phyloP scores from a whole-genome alignment of 2,797 vertebrate species.

The Phalanger gymnotis region DNA sequence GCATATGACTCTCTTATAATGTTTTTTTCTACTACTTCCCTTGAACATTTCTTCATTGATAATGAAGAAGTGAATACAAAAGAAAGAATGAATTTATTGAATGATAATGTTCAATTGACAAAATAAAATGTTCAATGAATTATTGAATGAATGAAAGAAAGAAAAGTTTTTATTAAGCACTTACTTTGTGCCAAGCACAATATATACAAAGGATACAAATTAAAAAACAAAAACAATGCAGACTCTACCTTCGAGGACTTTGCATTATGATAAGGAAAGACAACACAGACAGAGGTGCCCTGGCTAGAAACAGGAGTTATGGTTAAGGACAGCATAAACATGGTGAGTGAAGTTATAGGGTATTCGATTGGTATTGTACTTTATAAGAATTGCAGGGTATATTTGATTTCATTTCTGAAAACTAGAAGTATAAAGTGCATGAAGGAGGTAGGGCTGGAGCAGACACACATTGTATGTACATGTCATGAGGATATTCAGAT shows the following conservation, averaged over 20 bases:
- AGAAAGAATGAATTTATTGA: neutral
- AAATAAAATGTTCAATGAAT: neutral
- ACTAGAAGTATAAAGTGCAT: neutral
- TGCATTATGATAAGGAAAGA: neutral
- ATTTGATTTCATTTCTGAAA: neutral
- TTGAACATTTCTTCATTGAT: neutral
- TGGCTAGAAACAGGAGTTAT: neutral
- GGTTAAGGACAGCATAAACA: neutral
- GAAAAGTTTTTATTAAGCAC: too few species aligned
- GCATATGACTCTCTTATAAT: neutral
- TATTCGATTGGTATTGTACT: neutral
- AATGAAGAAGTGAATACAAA: neutral
- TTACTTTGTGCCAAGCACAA: too few species aligned
- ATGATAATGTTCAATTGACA: too few species aligned
- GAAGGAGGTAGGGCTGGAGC: neutral
- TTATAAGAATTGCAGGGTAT: neutral
- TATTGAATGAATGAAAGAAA: neutral
- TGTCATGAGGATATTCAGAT: neutral
- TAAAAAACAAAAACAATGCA: neutral
- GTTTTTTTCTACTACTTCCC: neutral
- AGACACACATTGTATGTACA: neutral
- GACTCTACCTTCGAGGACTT: neutral
- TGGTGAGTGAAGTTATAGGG: neutral
- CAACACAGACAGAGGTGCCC: neutral
- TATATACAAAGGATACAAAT: neutral